Evolutionary conservation across 23 tunicate species (phyloP).

Genomic region (Trididemnum clinides): DNA sequence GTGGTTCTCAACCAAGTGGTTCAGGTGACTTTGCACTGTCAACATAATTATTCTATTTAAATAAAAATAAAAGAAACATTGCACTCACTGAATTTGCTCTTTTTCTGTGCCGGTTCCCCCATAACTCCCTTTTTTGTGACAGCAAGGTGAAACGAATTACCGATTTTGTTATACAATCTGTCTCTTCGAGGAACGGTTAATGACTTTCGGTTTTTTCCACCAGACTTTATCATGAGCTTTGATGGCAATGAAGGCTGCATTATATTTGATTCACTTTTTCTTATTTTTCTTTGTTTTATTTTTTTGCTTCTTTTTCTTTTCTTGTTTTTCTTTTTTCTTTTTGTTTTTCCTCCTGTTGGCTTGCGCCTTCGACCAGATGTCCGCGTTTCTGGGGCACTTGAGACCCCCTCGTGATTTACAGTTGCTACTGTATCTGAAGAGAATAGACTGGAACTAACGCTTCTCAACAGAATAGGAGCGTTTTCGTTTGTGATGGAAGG

Average conservation of each 20-base stretch:
- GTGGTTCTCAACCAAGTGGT: no score
- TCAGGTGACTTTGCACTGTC: no score
- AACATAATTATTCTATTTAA: no score
- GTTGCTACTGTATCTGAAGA: no score
- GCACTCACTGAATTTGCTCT: slow-evolving; percentile 49
- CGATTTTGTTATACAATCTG: slow-evolving; percentile 20
- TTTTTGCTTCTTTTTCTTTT: neutral
- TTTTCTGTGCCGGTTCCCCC: neutral
- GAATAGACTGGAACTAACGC: no score
- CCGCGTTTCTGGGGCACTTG: no score
- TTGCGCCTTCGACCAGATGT: no score
- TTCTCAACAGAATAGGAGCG: no score
- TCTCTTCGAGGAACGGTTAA: neutral
- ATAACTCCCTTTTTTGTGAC: slow-evolving; percentile 27
- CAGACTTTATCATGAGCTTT: neutral
- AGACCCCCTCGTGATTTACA: no score
- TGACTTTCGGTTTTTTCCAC: neutral
- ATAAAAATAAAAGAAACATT: no score
- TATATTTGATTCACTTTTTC: slow-evolving; percentile 4
- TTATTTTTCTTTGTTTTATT: neutral
- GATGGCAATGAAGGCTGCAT: neutral
- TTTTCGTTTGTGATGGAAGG: no score
- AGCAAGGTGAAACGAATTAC: slow-evolving; percentile 41
- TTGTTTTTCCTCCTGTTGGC: neutral
- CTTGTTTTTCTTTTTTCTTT: neutral